Evolutionary conservation across 1,140 invertebrate genomes (phyloP), one percentile per base, ranked within the genome.

Genomic region (Acromyrmex charruanus): DNA sequence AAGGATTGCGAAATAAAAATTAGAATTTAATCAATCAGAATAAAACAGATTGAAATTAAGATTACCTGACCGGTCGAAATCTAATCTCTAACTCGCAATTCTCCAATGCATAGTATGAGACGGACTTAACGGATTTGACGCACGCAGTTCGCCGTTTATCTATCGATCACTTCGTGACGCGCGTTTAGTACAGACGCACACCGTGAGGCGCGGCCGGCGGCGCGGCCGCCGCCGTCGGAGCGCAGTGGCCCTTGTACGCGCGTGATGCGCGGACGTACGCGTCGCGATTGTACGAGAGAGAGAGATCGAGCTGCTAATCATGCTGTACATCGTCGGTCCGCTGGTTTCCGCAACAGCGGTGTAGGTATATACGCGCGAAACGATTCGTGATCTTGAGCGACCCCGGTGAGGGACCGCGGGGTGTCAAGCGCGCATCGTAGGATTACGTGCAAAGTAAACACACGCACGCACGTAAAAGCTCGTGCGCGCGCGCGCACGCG

Each of bases 111-210:
- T 44, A 44, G 10, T 44, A 9, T 10, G 39, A 44, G 7, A 44
- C 39, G 39, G 9, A 44, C 39, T 89, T 16, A 4, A 58, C n/a
- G 49, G 49, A 72, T 75, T 58, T 75, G 72, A 75, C 31, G n/a
- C 53, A 75, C n/a, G 16, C 31, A 61, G 35, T 59, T 61, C 21
- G 74, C 6, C 55, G 14, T 49, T 71, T 28, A 69, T 71, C 69
- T 72, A 72, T 72, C 49, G 69, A 72, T 72, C 18, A 72, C 16
- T 51, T 2, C 16, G 49, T 55, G 51, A n/a, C 25, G 49, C 25
- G 49, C 53, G n/a, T 5, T 44, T 75, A 58, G 53, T 75, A 0
- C 51, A 3, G n/a, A 5, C 18, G 18, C 39, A 59, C 39, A 25
- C 58, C 58, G 39, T 39, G 51, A 74, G 71, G 71, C 71, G 71